Evolutionary conservation across 1,140 invertebrate species (phyloP).

Genomic region (Leptopilina boulardi): DNA sequence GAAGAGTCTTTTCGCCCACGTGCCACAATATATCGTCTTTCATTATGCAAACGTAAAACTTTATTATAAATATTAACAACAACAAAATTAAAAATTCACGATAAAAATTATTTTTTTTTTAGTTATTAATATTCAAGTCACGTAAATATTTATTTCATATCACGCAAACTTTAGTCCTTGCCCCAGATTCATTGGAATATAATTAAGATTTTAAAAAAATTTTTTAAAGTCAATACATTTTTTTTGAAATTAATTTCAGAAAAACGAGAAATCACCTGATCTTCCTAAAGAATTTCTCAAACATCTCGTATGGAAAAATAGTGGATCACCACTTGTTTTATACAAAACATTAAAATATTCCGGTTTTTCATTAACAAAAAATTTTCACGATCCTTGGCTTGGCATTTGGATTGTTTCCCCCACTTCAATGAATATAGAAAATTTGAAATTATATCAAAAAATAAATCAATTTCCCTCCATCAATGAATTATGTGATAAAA

Average conservation of each 20-base stretch:
- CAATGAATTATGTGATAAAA: conserved; percentile 97
- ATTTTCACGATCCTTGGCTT: conserved; percentile 82
- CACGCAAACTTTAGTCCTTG: too few relatives aligned
- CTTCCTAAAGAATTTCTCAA: conserved; percentile 80
- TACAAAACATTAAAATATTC: conserved; percentile 87
- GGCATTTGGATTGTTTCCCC: conserved; percentile 90
- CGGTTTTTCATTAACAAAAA: conserved; percentile 89
- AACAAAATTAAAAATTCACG: not conserved
- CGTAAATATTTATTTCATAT: too few relatives aligned
- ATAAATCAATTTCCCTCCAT: conserved; percentile 98
- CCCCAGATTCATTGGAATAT: too few relatives aligned
- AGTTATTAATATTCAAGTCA: too few relatives aligned
- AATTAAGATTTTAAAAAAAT: too few relatives aligned
- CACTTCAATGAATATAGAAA: conserved; percentile 85
- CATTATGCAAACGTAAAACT: conserved; percentile 83
- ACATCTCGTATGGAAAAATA: conserved; percentile 93
- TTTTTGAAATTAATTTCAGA: not conserved
- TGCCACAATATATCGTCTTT: conserved; percentile 94
- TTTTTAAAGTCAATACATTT: too few relatives aligned
- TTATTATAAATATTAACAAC: conserved; percentile 80
- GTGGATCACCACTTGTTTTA: conserved; percentile 88
- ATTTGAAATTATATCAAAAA: conserved; percentile 92
- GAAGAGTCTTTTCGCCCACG: conserved; percentile 87
- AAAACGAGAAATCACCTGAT: not conserved
- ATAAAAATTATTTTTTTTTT: too few relatives aligned